These are phyloP conservation scores for Macrocentrus cingulum DNA, from an alignment of 1,140 invertebrate genomes.

Conservation along the genomic window DNA sequence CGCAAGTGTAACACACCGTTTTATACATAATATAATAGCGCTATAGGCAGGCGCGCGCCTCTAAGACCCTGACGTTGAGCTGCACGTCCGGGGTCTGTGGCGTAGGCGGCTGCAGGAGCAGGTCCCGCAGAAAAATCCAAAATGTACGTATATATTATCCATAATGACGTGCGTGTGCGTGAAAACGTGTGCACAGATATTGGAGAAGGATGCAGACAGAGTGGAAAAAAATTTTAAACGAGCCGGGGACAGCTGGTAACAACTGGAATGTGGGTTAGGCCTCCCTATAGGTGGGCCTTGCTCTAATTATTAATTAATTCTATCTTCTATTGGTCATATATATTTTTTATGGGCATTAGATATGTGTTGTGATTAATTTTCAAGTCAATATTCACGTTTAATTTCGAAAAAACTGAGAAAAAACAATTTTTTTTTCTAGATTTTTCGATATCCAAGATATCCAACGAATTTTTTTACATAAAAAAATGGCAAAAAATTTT, in stretches of 20 bases:
- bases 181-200: constrained; percentile 22
- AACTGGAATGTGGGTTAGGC: constrained; percentile 56
- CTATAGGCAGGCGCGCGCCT: neutral
- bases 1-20: too few relatives aligned
- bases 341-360: neutral
- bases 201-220: constrained; percentile 13
- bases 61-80: constrained; percentile 2
- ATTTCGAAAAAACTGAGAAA: too few relatives aligned
- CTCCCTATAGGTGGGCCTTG: constrained; percentile 41
- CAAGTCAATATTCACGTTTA: too few relatives aligned
- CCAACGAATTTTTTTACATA: too few relatives aligned
- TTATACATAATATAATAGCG: too few relatives aligned
- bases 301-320: constrained; percentile 59
- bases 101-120: constrained; percentile 6
- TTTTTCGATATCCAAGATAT: too few relatives aligned
- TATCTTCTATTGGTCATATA: constrained; percentile 49
- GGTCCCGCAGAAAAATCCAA: neutral
- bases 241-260: constrained; percentile 48
- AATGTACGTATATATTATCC: neutral
- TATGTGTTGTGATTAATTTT: neutral
- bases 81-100: neutral
- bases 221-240: constrained; percentile 38
- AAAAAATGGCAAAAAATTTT: too few relatives aligned
- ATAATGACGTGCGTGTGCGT: too few relatives aligned
- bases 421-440: too few relatives aligned